Percentiles rank a stretch among this genome's conserved stretches.
These are phyloP conservation scores for Habropoda laboriosa DNA, from an alignment of 1,140 invertebrate species.

Conservation along the genomic window DNA sequence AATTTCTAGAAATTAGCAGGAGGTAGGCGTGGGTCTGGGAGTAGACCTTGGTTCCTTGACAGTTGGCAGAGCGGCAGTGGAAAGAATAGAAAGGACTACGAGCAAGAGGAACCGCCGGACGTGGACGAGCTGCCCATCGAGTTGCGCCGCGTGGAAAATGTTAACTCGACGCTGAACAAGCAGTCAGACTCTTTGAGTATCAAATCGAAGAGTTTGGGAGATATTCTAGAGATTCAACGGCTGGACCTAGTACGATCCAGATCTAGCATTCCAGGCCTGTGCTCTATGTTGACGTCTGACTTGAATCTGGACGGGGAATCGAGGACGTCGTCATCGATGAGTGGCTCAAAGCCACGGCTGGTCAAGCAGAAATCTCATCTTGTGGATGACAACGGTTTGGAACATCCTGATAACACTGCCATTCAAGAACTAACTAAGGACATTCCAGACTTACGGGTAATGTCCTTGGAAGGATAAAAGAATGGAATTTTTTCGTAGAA, in stretches of 20 bases:
- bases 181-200: slow-evolving; percentile 82
- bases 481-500: too few relatives aligned
- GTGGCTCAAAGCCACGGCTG: slow-evolving; percentile 73
- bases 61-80: slow-evolving; percentile 85
- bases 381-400: slow-evolving; percentile 71
- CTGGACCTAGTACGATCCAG: slow-evolving; percentile 86
- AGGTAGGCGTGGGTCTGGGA: slow-evolving; percentile 83
- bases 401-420: slow-evolving; percentile 76
- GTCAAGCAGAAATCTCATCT: slow-evolving; percentile 77
- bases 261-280: slow-evolving; percentile 88
- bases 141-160: slow-evolving; percentile 91
- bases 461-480: too few relatives aligned
- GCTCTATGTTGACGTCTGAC: slow-evolving; percentile 73
- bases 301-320: slow-evolving; percentile 69
- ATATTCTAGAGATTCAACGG: slow-evolving; percentile 88
- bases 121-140: slow-evolving; percentile 93
- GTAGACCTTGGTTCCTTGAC: slow-evolving; percentile 89
- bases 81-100: slow-evolving; percentile 81
- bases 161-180: slow-evolving; percentile 82
- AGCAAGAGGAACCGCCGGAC: slow-evolving; percentile 85
- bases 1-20: slow-evolving; percentile 91
- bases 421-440: slow-evolving; percentile 73
- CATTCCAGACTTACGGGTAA: slow-evolving; percentile 73
- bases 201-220: slow-evolving; percentile 90
- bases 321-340: slow-evolving; percentile 66